phyloP scores from a whole-genome alignment of 2,888 invertebrate genomes.

The Odontothrips loti region DNA sequence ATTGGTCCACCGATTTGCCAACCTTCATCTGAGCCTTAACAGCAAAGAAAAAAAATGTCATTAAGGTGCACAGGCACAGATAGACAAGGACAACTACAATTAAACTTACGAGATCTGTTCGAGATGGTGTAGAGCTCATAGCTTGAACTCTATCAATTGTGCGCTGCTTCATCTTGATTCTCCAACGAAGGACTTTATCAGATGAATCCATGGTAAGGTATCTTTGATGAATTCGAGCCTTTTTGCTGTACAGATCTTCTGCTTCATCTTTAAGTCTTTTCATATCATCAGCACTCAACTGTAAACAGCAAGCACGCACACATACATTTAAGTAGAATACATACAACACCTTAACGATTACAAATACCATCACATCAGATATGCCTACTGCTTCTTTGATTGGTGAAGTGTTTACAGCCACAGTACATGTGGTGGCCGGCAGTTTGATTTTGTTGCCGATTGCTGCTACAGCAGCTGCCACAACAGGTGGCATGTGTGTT shows the following conservation, averaged over 20 bases:
- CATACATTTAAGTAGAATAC: not conserved
- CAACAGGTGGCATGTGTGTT: slow-evolving; percentile 2
- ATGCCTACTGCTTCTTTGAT: not conserved
- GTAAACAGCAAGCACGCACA: slow-evolving; percentile 21
- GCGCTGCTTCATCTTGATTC: slow-evolving; percentile 46
- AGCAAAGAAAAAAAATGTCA: not conserved
- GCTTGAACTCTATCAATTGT: slow-evolving; percentile 44
- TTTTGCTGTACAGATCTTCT: slow-evolving; percentile 42
- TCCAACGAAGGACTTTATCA: slow-evolving; percentile 46
- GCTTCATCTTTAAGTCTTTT: slow-evolving; percentile 41
- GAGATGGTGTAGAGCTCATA: slow-evolving; percentile 43
- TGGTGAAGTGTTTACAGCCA: not conserved
- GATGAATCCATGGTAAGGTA: slow-evolving; percentile 46
- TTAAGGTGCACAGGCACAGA: too few relatives aligned
- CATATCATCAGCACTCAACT: slow-evolving; percentile 32
- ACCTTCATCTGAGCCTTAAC: not conserved
- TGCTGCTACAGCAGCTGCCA: slow-evolving; percentile 20
- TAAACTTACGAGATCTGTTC: slow-evolving; percentile 42
- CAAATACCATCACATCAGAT: not conserved
- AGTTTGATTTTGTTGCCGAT: not conserved
- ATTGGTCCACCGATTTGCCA: not conserved
- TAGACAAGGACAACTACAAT: not conserved
- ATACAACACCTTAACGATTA: not conserved
- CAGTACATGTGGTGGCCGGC: not conserved
- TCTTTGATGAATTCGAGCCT: slow-evolving; percentile 44